These are phyloP conservation scores for Notothenia coriiceps DNA, from an alignment of 2,113 vertebrate species.

Conservation along the genomic window DNA sequence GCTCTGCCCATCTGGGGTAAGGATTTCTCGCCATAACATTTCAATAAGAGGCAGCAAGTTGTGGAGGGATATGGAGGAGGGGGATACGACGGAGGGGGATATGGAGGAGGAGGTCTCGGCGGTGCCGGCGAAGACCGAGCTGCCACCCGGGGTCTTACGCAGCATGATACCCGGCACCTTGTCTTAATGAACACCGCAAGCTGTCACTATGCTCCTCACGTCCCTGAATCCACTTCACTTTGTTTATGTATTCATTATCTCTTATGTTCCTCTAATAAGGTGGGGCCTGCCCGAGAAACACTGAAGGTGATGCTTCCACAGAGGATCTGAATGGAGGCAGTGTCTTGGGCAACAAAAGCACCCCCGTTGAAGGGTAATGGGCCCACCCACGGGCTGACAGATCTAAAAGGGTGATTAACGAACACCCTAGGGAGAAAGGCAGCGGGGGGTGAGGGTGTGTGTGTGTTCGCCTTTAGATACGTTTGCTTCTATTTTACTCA, in stretches of 20 bases:
- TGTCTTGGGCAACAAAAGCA: constrained; percentile 56
- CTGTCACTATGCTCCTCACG: constrained; percentile 51
- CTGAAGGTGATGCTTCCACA: constrained; percentile 17
- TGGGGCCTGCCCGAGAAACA: constrained; percentile 26
- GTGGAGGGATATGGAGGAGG: constrained; percentile 1
- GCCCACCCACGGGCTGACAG: constrained; percentile 75
- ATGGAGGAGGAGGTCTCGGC: neutral
- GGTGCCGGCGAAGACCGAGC: neutral
- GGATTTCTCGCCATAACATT: constrained; percentile 8
- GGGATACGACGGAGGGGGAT: neutral
- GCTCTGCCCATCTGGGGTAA: neutral
- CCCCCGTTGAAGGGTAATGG: constrained; percentile 68
- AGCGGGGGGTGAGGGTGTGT: constrained; percentile 15
- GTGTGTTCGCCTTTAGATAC: constrained; percentile 10
- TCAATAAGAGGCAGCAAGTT: constrained; percentile 23
- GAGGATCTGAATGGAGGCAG: constrained; percentile 45
- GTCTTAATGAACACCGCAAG: constrained; percentile 55
- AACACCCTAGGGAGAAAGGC: constrained; percentile 59
- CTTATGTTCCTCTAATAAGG: constrained; percentile 60
- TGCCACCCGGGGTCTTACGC: constrained; percentile 37
- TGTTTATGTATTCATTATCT: constrained; percentile 76
- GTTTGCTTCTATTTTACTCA: constrained; percentile 7
- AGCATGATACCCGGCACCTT: constrained; percentile 39
- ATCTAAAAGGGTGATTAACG: constrained; percentile 80
- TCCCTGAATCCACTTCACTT: constrained; percentile 49